Evolutionary conservation across 2,888 invertebrate species (phyloP).

Genomic region (Sylvicola fuscatus): DNA sequence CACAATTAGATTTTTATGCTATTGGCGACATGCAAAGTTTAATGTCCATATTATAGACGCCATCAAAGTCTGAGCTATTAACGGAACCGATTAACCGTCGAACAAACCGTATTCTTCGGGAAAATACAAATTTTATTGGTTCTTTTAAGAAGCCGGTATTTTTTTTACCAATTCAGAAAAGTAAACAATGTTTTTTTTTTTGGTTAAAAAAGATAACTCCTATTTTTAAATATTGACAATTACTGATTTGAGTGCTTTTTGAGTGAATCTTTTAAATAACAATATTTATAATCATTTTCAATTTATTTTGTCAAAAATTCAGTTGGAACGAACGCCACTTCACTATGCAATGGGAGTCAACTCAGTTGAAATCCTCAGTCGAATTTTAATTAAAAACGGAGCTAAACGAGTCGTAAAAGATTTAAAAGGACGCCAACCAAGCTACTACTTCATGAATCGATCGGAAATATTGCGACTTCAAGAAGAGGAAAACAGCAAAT

Average conservation of each 20-base stretch:
- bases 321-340: slow-evolving; percentile 73
- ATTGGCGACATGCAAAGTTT: no score
- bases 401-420: slow-evolving; percentile 69
- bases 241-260: neutral
- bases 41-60: no score
- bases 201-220: neutral
- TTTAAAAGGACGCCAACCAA: slow-evolving; percentile 71
- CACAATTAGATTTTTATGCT: no score
- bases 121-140: no score
- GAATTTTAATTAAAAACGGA: slow-evolving; percentile 61
- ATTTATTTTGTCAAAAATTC: slow-evolving; percentile 13
- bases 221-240: neutral
- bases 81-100: no score
- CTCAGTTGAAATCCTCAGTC: slow-evolving; percentile 60
- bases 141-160: no score
- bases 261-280: neutral
- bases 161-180: no score
- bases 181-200: no score
- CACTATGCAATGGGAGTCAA: slow-evolving; percentile 85
- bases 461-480: slow-evolving; percentile 67
- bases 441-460: slow-evolving; percentile 84
- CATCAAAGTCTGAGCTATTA: no score
- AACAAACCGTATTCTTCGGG: no score
- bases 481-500: slow-evolving; percentile 39
- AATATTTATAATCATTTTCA: neutral